Base-by-base conservation (phyloP, 1,140 invertebrate genomes). In the Himalopsyche phryganea region DNA sequence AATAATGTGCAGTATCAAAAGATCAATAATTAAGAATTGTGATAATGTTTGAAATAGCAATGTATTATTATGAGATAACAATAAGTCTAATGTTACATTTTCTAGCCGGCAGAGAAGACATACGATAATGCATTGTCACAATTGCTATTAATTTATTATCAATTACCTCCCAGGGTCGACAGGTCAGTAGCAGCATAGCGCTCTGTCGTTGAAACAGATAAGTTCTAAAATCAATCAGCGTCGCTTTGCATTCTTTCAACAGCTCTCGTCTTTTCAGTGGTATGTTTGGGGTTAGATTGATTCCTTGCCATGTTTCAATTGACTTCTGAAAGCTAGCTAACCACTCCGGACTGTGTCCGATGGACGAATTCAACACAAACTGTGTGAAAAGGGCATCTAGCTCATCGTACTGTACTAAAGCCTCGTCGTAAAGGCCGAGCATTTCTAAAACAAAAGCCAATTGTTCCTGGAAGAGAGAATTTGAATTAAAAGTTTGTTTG, bases 371-470 rank as follows among this genome's bases (percentile, higher is more conserved):
- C 53, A 95, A 84, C 35, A 98, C 86, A 79, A 96, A 97, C 78
- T 98, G 94, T 9, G 94, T 94, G 74, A 98, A 98, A 46, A 98
- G 81, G 50, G 95, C 95, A 81, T 98, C 95, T 65, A 98, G 77
- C 79, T 98, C 95, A 78, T 98, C 95, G 77, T 98, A 98, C 68
- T 98, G 95, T 44, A 98, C 89, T 56, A 98, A 76, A 18, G 95
- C 92, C 78, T 98, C 95, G 66, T 96, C 94, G 72, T 91, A 87
- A 45, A 98, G 77, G 54, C 92, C 92, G 58, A 98, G 75, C 86
- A 96, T 95, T 82, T 96, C 91, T 65, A 96, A 83, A 56, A 94
- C 90, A 79, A 96, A 92, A 47, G 94, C 95, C 63, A 98, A 80
- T 81, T 98, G 92, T 78, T 98, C 95, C 87, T 97, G 81, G 20